Percentiles rank a stretch among this genome's conserved stretches.
Evolutionary conservation across 2,888 invertebrate genomes (phyloP).

Genomic region (Melipona beecheii): DNA sequence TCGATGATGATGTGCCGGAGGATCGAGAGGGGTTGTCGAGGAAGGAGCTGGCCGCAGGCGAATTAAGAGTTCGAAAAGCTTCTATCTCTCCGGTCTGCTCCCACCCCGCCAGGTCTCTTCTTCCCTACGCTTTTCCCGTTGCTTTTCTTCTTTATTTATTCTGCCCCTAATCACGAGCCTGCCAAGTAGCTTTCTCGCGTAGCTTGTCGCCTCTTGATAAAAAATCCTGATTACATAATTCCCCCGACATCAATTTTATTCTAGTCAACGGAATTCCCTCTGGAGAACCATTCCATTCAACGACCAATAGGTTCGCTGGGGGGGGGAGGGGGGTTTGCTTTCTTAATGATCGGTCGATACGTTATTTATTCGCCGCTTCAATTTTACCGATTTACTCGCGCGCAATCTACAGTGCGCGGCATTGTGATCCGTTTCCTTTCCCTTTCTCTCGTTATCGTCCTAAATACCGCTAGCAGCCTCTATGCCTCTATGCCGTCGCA

Average conservation of each 20-base stretch:
- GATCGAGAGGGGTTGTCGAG: conserved; percentile 65
- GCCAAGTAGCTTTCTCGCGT: conserved; percentile 51
- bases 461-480: too few relatives aligned
- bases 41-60: conserved; percentile 72
- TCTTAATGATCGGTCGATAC: conserved; percentile 19
- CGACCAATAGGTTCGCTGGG: background rate
- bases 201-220: conserved; percentile 34
- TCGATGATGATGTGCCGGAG: conserved; percentile 62
- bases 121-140: conserved; percentile 25
- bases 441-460: background rate
- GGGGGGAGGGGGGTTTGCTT: background rate
- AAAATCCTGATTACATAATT: conserved; percentile 52
- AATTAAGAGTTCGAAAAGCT: conserved; percentile 76
- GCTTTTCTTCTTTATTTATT: conserved; percentile 54
- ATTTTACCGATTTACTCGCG: background rate
- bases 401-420: too few relatives aligned
- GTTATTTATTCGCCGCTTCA: conserved; percentile 17
- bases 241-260: conserved; percentile 35
- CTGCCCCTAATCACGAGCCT: conserved; percentile 64
- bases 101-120: conserved; percentile 12
- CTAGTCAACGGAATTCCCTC: conserved; percentile 6
- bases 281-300: conserved; percentile 1
- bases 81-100: conserved; percentile 55
- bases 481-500: background rate
- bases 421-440: background rate